Base-by-base conservation (phyloP, 2,888 invertebrate genomes). In the Neoascia interrupta region DNA sequence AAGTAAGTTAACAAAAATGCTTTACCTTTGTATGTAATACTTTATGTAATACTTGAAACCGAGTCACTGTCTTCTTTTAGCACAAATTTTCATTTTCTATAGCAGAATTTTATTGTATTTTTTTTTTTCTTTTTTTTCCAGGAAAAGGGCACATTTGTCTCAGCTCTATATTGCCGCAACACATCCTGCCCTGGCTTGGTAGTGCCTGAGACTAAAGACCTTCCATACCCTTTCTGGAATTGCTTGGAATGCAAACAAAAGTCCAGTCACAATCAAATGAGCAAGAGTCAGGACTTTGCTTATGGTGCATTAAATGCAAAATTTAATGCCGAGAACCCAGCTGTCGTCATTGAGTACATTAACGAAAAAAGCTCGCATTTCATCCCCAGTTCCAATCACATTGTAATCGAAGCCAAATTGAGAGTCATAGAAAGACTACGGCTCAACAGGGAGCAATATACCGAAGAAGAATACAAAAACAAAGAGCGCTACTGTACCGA, bases 191-290 rank as follows among this genome's bases (percentile, higher is more conserved):
- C 74, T 8, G 89, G 89, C 0, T 49, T 87, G 63, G 86, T 86
- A 4, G 84, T 92, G 49, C 92, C 93, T 1, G 90, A 90, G 6
- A 89, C 92, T 82, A 92, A 93, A 3, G 87, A 92, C 37, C 88
- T 92, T 63, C 89, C 90, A 66, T 86, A 88, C 5, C 91, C 93
- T 0, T 85, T 89, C 1, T 94, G 94, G 94, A 90, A 91, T 81
- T 94, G 94, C 84, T 89, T 92, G 82, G 90, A 89, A 82, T 94
- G 94, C 85, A 90, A 86, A 49, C 84, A 86, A 49, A 86, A 86
- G 41, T 86, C 87, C 0, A 83, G 85, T 34, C 85, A 86, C 54
- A 84, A 84, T 5, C 86, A 87, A 82, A 86, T 87, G 85, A 82
- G 83, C 19, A 88, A 88, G 72, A 84, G 86, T 1, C 87, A 88